Evolutionary conservation across 2,888 invertebrate species (phyloP).

Genomic region (Nipponacmea schrenckii): DNA sequence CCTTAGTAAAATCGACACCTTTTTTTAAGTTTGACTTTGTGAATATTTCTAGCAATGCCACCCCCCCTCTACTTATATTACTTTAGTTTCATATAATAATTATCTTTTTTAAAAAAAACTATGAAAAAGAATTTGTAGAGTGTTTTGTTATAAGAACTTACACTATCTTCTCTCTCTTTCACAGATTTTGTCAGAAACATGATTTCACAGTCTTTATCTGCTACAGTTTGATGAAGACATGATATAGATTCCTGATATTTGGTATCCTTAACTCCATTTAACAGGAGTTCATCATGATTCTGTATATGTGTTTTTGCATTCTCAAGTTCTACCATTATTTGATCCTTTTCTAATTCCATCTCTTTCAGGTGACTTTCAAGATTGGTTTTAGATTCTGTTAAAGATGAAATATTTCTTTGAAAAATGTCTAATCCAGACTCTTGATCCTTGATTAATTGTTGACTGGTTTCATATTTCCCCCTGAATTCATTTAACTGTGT

Average conservation of each 20-base stretch:
- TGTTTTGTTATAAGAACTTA: background rate
- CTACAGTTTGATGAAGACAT: background rate
- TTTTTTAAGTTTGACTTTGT: too few relatives aligned
- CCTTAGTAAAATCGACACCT: too few relatives aligned
- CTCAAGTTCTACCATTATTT: constrained; percentile 27
- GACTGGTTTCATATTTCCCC: background rate
- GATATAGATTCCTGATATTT: background rate
- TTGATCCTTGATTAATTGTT: background rate
- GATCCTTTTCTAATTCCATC: constrained; percentile 24
- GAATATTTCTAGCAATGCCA: too few relatives aligned
- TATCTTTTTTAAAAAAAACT: too few relatives aligned
- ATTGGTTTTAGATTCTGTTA: background rate
- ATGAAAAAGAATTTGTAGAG: too few relatives aligned
- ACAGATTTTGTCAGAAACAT: background rate
- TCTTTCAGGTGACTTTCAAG: constrained; percentile 12
- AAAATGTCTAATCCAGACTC: background rate
- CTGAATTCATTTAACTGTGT: background rate
- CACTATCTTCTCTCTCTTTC: background rate
- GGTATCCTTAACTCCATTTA: background rate
- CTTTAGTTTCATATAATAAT: too few relatives aligned
- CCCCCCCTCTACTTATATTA: too few relatives aligned
- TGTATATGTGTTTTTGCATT: background rate
- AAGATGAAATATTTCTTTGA: background rate
- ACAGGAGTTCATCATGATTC: background rate
- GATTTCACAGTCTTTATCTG: background rate